Conservation (phyloP, 2,113 vertebrate species). For the Crotalus tigris region DNA sequence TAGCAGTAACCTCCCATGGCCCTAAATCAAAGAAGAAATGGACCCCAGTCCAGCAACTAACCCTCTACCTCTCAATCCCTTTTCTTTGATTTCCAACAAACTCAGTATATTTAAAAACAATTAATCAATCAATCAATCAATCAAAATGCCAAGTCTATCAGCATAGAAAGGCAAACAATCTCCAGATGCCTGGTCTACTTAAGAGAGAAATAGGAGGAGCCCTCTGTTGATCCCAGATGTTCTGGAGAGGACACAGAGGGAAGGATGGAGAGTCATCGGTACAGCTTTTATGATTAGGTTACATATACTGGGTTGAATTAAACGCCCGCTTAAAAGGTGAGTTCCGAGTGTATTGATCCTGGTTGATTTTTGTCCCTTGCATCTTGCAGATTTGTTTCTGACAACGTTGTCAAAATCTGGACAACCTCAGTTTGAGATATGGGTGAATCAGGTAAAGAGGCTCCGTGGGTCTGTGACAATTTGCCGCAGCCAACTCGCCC, state of each 20-base stretch:
- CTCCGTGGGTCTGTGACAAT: not conserved
- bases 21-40: not conserved
- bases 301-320: not conserved
- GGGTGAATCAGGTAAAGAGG: constrained; percentile 80
- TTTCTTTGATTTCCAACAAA: not conserved
- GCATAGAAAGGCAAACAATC: not conserved
- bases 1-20: not conserved
- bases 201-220: not conserved
- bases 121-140: too few relatives aligned
- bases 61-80: not conserved
- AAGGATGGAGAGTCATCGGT: not conserved
- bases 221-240: not conserved
- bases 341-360: not conserved
- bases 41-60: not conserved
- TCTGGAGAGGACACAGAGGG: not conserved
- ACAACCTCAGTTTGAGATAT: constrained; percentile 73
- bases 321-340: not conserved
- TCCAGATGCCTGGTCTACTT: not conserved
- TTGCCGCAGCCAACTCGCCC: too few relatives aligned
- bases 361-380: constrained; percentile 11
- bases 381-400: constrained; percentile 80
- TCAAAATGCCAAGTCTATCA: not conserved
- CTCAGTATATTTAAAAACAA: not conserved
- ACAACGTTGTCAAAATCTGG: constrained; percentile 61
- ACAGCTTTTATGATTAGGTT: not conserved